phyloP scores from a whole-genome alignment of 2,888 invertebrate species.

The Blastobasis lacticolella region DNA sequence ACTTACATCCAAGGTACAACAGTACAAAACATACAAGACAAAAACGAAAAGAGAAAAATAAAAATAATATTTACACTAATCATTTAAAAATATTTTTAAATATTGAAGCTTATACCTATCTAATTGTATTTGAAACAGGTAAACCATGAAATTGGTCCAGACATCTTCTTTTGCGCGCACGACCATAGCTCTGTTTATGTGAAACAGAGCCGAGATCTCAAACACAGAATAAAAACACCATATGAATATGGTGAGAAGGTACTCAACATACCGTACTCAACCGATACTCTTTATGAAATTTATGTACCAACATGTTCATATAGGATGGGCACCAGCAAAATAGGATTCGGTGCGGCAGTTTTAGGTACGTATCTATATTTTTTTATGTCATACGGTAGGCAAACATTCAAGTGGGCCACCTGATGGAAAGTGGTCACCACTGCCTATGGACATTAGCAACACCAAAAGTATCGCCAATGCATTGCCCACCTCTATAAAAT shows the following conservation, averaged over 20 bases:
- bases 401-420: too few relatives aligned
- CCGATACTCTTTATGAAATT: constrained; percentile 78
- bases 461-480: too few relatives aligned
- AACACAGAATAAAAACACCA: constrained; percentile 23
- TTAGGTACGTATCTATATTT: constrained; percentile 72
- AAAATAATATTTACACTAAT: not conserved
- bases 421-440: not conserved
- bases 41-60: not conserved
- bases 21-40: not conserved
- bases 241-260: constrained; percentile 31
- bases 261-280: constrained; percentile 23
- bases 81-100: not conserved
- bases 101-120: not conserved
- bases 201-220: constrained; percentile 39
- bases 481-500: too few relatives aligned
- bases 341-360: constrained; percentile 90
- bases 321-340: constrained; percentile 91
- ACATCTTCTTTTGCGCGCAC: constrained; percentile 77
- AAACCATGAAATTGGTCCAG: constrained; percentile 74
- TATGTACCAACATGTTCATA: constrained; percentile 96
- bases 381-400: too few relatives aligned
- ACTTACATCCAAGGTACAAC: too few relatives aligned
- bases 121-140: constrained; percentile 54
- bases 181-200: constrained; percentile 80
- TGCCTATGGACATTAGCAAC: not conserved